Percentiles rank a stretch among this genome's conserved stretches.
Conservation (phyloP, 2,113 vertebrate species). For the Paramormyrops kingsleyae region DNA sequence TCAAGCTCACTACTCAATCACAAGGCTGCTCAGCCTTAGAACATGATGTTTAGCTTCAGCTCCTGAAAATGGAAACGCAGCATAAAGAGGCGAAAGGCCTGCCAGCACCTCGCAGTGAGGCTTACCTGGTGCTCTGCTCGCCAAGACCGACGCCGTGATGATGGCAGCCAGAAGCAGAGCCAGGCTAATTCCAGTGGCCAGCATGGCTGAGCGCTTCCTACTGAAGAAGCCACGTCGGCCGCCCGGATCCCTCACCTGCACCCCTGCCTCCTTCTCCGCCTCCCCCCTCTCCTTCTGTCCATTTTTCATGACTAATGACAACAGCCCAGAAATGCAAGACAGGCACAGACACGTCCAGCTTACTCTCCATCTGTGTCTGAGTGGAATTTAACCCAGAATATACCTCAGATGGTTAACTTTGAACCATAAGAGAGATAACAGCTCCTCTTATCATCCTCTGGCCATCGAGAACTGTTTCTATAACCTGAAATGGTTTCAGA, state of each 20-base stretch:
- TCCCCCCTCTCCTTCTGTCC: background rate
- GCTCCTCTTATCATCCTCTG: background rate
- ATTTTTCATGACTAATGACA: background rate
- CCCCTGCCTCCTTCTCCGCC: background rate
- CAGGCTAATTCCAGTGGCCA: conserved; percentile 27
- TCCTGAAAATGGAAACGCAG: background rate
- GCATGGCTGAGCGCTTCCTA: conserved; percentile 23
- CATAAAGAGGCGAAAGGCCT: background rate
- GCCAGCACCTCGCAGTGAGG: background rate
- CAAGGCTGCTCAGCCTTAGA: background rate
- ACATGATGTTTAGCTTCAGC: background rate
- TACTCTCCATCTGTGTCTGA: conserved; percentile 1
- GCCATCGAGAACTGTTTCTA: background rate
- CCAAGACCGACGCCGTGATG: conserved; percentile 22
- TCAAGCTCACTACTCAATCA: background rate
- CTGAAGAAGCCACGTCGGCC: conserved; percentile 21
- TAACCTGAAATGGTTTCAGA: background rate
- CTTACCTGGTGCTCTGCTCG: conserved; percentile 20
- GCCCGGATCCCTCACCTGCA: background rate
- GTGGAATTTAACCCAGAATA: background rate
- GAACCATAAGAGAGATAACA: background rate
- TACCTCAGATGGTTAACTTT: background rate
- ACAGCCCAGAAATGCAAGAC: background rate
- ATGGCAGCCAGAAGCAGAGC: conserved; percentile 27
- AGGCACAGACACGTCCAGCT: background rate